Conservation (phyloP, 92 coral and sea anemone species). For the Scolanthus callimorphus region DNA sequence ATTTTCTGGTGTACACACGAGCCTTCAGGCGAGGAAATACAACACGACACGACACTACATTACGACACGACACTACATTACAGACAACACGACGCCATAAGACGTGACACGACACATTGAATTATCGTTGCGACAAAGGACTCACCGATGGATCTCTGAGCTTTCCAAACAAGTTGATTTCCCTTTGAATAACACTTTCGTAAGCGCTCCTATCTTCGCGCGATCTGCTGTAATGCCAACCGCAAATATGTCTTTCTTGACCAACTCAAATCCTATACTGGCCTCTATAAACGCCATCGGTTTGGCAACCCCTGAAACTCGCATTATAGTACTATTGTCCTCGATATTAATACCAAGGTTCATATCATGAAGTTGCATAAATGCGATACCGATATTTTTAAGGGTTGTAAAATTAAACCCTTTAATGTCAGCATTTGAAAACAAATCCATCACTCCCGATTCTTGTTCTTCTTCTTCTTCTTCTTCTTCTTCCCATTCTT, state of each 20-base stretch:
- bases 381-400: constrained; percentile 31
- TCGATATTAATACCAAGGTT: constrained; percentile 27
- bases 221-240: constrained; percentile 53
- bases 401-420: constrained; percentile 16
- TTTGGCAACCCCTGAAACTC: constrained; percentile 43
- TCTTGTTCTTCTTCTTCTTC: constrained; percentile 14
- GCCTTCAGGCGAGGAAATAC: no score
- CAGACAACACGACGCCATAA: no score
- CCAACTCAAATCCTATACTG: constrained; percentile 40
- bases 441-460: constrained; percentile 5
- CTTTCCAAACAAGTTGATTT: constrained; percentile 36
- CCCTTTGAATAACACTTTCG: constrained; percentile 39
- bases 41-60: no score
- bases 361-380: constrained; percentile 29
- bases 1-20: no score
- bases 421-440: constrained; percentile 15
- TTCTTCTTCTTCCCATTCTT: constrained; percentile 19
- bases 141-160: constrained; percentile 41
- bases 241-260: constrained; percentile 51
- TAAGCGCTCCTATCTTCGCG: constrained; percentile 38
- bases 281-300: constrained; percentile 31
- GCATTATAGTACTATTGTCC: constrained; percentile 19
- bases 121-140: no score
- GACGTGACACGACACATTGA: no score
- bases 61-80: no score